Evolutionary conservation across 2,797 vertebrate species (phyloP).

Genomic region (Sorex maritimensis): DNA sequence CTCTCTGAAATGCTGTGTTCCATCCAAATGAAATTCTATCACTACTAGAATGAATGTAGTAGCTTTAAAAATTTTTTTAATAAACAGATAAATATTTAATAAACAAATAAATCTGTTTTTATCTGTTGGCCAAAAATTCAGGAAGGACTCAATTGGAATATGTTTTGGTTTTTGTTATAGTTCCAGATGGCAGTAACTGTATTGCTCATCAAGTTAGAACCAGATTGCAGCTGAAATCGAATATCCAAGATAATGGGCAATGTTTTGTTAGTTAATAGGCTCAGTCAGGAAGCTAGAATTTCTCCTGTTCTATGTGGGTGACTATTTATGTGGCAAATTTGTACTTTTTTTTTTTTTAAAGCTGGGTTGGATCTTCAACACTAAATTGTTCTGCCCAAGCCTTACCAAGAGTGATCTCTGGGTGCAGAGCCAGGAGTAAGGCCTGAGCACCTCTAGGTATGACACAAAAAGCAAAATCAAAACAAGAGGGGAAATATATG

Average conservation of each 20-base stretch:
- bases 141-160: not conserved
- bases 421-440: no score
- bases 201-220: not conserved
- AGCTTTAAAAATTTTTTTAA: constrained; percentile 5
- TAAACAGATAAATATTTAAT: no score
- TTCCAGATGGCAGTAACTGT: not conserved
- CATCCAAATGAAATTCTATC: not conserved
- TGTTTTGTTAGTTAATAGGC: not conserved
- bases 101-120: not conserved
- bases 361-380: no score
- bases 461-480: no score
- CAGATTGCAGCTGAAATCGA: not conserved
- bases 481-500: no score
- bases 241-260: not conserved
- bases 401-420: no score
- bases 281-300: not conserved
- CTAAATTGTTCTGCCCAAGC: no score
- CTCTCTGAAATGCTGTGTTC: not conserved
- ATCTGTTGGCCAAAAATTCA: not conserved
- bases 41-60: not conserved
- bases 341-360: not conserved
- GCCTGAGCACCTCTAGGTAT: no score
- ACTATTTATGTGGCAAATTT: not conserved
- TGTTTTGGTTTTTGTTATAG: not conserved
- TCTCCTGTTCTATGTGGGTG: not conserved